Percentiles rank a stretch among this genome's conserved stretches.
Evolutionary conservation across 2,113 vertebrate species (phyloP).

Genomic region (Dolichotis patagonum): DNA sequence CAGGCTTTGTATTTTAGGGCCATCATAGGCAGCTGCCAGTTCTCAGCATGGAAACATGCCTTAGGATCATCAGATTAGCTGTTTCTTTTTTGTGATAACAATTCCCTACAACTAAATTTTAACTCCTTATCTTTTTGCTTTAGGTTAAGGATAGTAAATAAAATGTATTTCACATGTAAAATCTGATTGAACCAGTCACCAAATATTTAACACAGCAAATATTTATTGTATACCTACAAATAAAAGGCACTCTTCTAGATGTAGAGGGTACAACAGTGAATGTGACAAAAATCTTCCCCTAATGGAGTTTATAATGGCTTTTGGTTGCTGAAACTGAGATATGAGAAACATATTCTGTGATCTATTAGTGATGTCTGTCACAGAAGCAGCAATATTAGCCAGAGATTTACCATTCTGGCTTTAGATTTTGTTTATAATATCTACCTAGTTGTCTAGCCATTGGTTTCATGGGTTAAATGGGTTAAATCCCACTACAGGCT

Average conservation of each 20-base stretch:
- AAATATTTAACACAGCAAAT: slow-evolving; percentile 29
- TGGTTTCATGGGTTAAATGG: not conserved
- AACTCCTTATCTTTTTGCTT: slow-evolving; percentile 40
- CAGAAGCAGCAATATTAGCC: not conserved
- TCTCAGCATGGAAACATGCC: not conserved
- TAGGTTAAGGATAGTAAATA: not conserved
- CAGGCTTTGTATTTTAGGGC: not conserved
- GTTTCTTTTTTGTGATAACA: slow-evolving; percentile 15
- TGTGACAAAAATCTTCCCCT: not conserved
- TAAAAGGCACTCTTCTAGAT: not conserved
- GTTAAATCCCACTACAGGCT: not conserved
- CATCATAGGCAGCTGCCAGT: not conserved
- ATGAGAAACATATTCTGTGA: not conserved
- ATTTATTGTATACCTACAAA: not conserved
- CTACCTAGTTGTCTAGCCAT: not conserved
- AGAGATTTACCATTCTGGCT: not conserved
- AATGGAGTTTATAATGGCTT: not conserved
- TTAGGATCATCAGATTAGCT: not conserved
- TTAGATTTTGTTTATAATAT: not conserved
- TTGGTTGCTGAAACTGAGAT: not conserved
- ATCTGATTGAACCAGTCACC: not conserved
- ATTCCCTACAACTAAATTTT: not conserved
- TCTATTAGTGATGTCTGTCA: slow-evolving; percentile 1
- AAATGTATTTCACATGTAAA: not conserved
- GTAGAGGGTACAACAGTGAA: not conserved